phyloP scores from a whole-genome alignment of 2,888 invertebrate species.

The Theretra japonica region DNA sequence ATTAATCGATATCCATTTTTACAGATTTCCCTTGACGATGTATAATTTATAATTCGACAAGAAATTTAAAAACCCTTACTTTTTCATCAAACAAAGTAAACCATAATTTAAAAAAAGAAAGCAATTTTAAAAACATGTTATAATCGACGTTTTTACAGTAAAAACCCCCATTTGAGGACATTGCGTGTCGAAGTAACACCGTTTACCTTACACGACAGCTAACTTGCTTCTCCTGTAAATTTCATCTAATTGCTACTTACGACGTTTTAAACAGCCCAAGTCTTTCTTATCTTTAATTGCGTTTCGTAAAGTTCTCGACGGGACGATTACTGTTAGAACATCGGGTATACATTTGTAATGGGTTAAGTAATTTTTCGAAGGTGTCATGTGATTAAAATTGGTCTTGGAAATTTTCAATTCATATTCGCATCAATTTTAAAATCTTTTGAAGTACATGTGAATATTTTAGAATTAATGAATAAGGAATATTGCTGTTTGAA shows the following conservation, averaged over 20 bases:
- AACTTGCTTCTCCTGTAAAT: not conserved
- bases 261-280: slow-evolving; percentile 27
- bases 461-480: no score
- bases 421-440: not conserved
- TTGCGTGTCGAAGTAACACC: slow-evolving; percentile 13
- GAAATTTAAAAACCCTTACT: no score
- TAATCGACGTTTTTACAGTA: not conserved
- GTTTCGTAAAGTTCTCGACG: slow-evolving; percentile 20
- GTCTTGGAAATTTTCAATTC: not conserved
- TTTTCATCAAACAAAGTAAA: no score
- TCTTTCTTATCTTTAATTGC: slow-evolving; percentile 35
- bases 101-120: not conserved
- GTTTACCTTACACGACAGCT: not conserved
- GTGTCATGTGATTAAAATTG: not conserved
- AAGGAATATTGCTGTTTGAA: no score
- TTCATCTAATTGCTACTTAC: slow-evolving; percentile 18
- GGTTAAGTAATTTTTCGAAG: slow-evolving; percentile 1
- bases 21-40: not conserved
- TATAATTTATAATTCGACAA: no score
- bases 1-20: no score
- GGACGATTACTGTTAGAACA: slow-evolving; percentile 28
- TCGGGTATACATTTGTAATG: not conserved
- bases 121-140: slow-evolving; percentile 3
- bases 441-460: no score
- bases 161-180: not conserved